Percentiles rank a stretch among this genome's conserved stretches.
Conservation (phyloP, 2,797 vertebrate species). For the Gastrophryne carolinensis region DNA sequence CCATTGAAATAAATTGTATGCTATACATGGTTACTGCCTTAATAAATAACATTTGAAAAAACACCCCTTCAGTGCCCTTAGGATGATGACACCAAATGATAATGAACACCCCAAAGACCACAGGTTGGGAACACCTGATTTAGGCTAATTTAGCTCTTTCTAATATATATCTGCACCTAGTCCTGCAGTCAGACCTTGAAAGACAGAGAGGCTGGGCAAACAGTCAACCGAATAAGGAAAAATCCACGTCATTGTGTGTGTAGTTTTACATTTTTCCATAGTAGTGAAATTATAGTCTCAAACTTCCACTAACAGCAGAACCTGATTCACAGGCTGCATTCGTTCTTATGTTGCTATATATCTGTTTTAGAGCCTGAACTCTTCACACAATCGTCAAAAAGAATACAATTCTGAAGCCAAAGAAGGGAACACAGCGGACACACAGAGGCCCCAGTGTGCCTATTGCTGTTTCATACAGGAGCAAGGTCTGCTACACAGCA, state of each 20-base stretch:
- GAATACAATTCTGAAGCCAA: neutral
- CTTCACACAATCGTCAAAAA: neutral
- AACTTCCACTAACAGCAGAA: neutral
- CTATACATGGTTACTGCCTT: no score
- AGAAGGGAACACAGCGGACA: neutral
- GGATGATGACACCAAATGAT: no score
- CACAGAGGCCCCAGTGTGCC: conserved; percentile 40
- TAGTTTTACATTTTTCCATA: neutral
- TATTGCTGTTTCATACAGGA: conserved; percentile 20
- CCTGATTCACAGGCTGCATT: neutral
- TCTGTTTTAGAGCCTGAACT: neutral
- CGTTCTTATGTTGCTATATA: neutral
- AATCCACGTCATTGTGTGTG: neutral
- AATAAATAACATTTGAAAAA: no score
- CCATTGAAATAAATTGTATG: no score
- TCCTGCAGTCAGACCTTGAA: no score
- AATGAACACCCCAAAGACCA: no score
- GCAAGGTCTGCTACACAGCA: conserved; percentile 1
- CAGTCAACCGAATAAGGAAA: neutral
- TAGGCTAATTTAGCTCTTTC: no score
- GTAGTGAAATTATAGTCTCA: neutral
- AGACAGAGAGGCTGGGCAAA: neutral
- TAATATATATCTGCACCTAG: no score
- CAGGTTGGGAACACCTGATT: no score
- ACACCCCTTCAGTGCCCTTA: no score